phyloP scores from a whole-genome alignment of 35 echinoderm and acorn worm genomes.

The Lytechinus variegatus region DNA sequence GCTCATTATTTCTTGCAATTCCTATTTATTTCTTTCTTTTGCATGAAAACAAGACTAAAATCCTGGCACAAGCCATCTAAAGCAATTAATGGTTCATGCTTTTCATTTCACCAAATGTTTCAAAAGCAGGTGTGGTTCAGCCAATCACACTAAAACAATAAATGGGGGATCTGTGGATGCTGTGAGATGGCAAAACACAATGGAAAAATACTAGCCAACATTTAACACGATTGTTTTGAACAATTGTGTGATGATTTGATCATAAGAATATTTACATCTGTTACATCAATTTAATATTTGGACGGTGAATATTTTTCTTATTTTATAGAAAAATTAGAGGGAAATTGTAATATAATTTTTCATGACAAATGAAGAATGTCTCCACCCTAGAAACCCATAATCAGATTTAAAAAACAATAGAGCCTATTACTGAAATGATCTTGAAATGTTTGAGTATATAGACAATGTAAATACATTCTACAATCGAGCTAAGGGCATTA shows the following conservation, averaged over 20 bases:
- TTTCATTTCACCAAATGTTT: neutral
- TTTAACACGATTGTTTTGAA: neutral
- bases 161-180: neutral
- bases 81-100: neutral
- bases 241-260: neutral
- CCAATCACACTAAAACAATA: neutral
- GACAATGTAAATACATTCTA: too few relatives aligned
- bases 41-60: neutral
- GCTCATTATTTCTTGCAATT: neutral
- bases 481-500: too few relatives aligned
- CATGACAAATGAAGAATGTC: too few relatives aligned
- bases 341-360: too few relatives aligned
- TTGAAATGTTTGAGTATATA: too few relatives aligned
- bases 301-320: neutral
- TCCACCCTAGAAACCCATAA: too few relatives aligned
- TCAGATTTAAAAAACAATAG: too few relatives aligned
- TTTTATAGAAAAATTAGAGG: too few relatives aligned
- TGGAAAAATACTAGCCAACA: neutral
- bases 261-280: neutral
- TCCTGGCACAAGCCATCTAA: neutral
- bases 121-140: neutral
- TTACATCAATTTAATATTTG: neutral
- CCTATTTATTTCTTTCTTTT: neutral
- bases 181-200: neutral
- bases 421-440: too few relatives aligned